Evolutionary conservation across 2,888 invertebrate genomes (phyloP).

Genomic region (Drosophila ezoana): DNA sequence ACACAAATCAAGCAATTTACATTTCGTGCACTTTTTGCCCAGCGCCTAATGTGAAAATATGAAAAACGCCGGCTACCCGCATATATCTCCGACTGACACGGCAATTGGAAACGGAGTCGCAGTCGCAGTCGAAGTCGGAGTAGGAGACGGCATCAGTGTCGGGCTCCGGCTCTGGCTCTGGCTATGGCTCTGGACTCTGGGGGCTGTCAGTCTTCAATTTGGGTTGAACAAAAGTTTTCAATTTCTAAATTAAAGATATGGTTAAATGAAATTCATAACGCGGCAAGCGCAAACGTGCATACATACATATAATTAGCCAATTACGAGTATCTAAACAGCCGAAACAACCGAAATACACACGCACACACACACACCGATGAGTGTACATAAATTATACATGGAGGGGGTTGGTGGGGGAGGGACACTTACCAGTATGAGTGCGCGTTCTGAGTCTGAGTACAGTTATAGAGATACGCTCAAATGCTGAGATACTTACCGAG

Average conservation of each 20-base stretch:
- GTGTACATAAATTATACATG: conserved; percentile 31
- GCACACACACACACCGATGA: background rate
- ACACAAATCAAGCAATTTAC: conserved; percentile 75
- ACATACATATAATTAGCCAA: conserved; percentile 68
- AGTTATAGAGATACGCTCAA: conserved; percentile 43
- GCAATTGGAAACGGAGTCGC: conserved; percentile 9
- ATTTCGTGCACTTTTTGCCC: conserved; percentile 61
- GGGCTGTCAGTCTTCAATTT: conserved; percentile 44
- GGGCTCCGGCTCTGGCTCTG: background rate
- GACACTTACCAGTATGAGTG: conserved; percentile 24
- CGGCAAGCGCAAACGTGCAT: conserved; percentile 22
- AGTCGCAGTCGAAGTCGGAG: background rate
- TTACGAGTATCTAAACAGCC: conserved; percentile 60
- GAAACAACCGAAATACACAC: conserved; percentile 21
- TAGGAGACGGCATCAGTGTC: background rate
- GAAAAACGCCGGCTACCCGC: conserved; percentile 54
- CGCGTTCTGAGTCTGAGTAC: conserved; percentile 18
- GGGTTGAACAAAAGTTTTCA: conserved; percentile 62
- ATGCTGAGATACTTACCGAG: conserved; percentile 24
- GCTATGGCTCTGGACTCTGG: conserved; percentile 7
- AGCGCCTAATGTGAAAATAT: conserved; percentile 37
- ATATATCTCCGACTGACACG: conserved; percentile 23
- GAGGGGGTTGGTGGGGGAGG: background rate
- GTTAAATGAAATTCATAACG: conserved; percentile 70
- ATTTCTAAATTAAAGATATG: conserved; percentile 78